Evolutionary conservation across 2,797 vertebrate genomes (phyloP), one percentile per base, ranked within the genome.

Genomic region (Poeciliopsis presidionis): DNA sequence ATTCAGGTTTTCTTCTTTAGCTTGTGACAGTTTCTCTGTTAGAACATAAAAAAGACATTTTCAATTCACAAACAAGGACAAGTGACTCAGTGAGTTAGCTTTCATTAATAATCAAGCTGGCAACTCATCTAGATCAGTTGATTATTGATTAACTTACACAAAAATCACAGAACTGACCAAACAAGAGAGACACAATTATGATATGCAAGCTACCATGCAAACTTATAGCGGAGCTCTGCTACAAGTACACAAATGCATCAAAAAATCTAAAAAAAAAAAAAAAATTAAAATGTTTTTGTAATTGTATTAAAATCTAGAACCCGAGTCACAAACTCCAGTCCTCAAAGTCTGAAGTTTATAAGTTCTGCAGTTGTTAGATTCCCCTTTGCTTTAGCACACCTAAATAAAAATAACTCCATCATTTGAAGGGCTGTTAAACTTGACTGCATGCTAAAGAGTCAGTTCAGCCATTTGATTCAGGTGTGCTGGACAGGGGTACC

Each of bases 1-100:
- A 94, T 96, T 97, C 94, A 99, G 96, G 96, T 99, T 99, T 91
- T 99, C 98, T 96, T 99, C 98, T 96, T 99, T 99, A 96, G 98
- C 97, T 87, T 98, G 97, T 84, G 98, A 96, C 95, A 99, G 97
- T 98, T 99, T 99, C 93, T 99, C 98, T 99, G 98, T 96, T 95
- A 96, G 95, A 97, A 97, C 94, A 97, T 95, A 95, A 98, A 97
- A 84, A 84, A 92, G 87, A 94, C 91, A 83, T 89, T 97, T 94
- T 94, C 92, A 88, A 85, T 12, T 87, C 83, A 92, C 74, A 88
- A 86, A 76, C 70, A 0, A 61, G 46, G 63, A 85, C 2, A 83
- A 70, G 49, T 53, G 5, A 85, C 72, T 86, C 80, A 90, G 77
- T 36, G 72, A 55, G 77, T 91, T 89, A 89, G 84, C 33, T 81